Conservation (phyloP, 2,113 vertebrate genomes). For the Terrapene triunguis region DNA sequence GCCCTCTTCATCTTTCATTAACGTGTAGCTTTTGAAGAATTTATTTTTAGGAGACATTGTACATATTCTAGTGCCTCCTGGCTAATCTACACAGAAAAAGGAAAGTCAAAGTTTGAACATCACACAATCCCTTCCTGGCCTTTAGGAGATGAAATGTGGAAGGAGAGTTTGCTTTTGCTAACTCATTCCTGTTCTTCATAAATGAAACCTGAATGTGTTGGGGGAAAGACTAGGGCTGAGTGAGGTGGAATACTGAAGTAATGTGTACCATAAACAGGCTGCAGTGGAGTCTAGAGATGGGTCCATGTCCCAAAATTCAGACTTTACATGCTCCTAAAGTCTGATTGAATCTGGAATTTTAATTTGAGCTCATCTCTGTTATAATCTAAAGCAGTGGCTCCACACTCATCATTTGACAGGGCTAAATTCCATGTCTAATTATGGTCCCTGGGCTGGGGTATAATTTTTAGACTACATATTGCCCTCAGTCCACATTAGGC, state of each 20-base stretch:
- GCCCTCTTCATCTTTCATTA: background rate
- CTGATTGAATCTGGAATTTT: conserved; percentile 21
- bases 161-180: background rate
- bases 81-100: background rate
- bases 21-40: background rate
- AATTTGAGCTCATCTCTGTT: conserved; percentile 11
- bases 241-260: background rate
- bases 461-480: no score
- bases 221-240: background rate
- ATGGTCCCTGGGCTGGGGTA: no score
- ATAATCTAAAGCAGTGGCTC: no score
- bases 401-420: no score
- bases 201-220: accelerated
- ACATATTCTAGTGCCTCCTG: background rate
- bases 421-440: no score
- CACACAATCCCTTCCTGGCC: background rate
- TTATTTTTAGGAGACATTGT: background rate
- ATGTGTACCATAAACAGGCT: background rate
- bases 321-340: background rate
- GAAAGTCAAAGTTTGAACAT: background rate
- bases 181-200: background rate
- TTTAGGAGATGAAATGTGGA: background rate
- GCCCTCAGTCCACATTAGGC: background rate
- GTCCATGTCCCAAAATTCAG: background rate
- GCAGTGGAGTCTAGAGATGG: background rate